phyloP scores from a whole-genome alignment of 2,888 invertebrate species.

The Philereme vetulata region DNA sequence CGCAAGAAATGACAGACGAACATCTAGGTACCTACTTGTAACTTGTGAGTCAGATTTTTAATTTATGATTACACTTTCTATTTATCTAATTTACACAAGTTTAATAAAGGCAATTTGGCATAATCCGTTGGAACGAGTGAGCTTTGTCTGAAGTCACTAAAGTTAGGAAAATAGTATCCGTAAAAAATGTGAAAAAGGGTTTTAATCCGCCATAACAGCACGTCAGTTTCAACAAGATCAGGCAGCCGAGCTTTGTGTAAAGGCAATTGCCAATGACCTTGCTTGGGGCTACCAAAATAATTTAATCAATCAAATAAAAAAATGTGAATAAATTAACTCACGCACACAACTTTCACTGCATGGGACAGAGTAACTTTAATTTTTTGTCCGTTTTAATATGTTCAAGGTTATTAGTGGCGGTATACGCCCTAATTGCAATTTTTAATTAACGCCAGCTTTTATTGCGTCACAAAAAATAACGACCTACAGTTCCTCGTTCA shows the following conservation, averaged over 20 bases:
- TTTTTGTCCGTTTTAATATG: too few relatives aligned
- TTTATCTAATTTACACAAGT: neutral
- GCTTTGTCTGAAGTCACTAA: constrained; percentile 26
- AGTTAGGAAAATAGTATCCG: constrained; percentile 30
- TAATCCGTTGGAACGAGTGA: constrained; percentile 27
- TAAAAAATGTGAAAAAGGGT: constrained; percentile 30
- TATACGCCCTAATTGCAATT: constrained; percentile 53
- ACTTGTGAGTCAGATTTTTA: too few relatives aligned
- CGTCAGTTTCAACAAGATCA: constrained; percentile 18
- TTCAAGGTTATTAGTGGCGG: too few relatives aligned
- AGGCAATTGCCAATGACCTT: too few relatives aligned
- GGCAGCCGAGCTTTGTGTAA: constrained; percentile 27
- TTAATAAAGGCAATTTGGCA: constrained; percentile 8
- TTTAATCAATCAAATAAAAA: too few relatives aligned
- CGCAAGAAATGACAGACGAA: too few relatives aligned
- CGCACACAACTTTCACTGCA: too few relatives aligned
- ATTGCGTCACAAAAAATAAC: constrained; percentile 59
- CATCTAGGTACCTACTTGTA: too few relatives aligned
- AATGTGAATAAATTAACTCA: too few relatives aligned
- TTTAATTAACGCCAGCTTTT: constrained; percentile 70
- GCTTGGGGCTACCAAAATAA: too few relatives aligned
- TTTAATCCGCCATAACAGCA: constrained; percentile 26
- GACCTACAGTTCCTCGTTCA: constrained; percentile 53
- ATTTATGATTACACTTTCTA: too few relatives aligned
- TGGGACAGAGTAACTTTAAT: too few relatives aligned